phyloP scores from a whole-genome alignment of 2,797 vertebrate genomes.

The Simalia tracyae region DNA sequence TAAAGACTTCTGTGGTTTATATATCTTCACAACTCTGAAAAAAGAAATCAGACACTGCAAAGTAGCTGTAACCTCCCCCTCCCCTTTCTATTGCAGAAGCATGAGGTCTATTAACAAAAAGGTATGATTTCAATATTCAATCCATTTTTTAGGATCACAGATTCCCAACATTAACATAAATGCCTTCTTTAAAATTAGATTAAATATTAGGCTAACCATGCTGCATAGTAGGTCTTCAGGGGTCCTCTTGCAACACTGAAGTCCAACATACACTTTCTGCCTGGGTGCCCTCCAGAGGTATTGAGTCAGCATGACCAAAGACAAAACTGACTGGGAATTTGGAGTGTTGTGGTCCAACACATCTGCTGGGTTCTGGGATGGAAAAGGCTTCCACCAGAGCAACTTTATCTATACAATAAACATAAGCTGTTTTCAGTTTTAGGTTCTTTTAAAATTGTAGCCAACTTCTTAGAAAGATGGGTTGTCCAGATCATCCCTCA shows the following conservation, averaged over 20 bases:
- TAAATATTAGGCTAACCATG: conserved; percentile 16
- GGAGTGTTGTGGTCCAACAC: background rate
- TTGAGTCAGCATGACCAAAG: background rate
- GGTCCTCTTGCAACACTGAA: background rate
- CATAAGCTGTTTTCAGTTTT: background rate
- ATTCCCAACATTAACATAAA: background rate
- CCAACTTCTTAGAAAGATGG: background rate
- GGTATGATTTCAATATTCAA: background rate
- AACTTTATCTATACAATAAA: background rate
- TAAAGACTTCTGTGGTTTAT: conserved; percentile 61
- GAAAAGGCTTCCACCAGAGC: background rate
- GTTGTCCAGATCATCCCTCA: background rate
- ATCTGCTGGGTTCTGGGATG: background rate
- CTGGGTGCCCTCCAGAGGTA: background rate
- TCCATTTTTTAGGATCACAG: background rate
- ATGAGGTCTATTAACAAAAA: background rate
- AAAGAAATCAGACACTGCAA: conserved; percentile 60
- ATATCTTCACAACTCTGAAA: conserved; percentile 57
- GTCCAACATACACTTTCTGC: background rate
- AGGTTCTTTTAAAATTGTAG: background rate
- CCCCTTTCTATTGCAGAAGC: conserved; percentile 20
- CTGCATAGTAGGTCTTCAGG: no score
- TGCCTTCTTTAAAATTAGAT: background rate
- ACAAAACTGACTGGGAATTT: background rate
- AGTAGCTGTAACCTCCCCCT: conserved; percentile 46